phyloP scores from a whole-genome alignment of 2,113 vertebrate species.

The Lasiurus borealis region DNA sequence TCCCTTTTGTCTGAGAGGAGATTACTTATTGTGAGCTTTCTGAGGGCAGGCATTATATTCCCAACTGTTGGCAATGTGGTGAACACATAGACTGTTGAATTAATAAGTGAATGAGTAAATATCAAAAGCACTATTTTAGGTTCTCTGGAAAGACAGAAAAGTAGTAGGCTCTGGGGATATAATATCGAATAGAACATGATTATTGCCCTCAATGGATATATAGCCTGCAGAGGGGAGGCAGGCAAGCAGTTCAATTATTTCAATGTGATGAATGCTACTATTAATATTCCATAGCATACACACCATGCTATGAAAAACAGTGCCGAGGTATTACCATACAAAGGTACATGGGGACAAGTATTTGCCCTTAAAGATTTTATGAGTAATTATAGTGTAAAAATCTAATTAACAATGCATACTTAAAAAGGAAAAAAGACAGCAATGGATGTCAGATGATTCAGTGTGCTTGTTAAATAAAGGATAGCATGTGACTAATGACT shows the following conservation, averaged over 20 bases:
- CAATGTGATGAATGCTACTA: background rate
- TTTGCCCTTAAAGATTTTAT: slow-evolving; percentile 58
- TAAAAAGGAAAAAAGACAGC: slow-evolving; percentile 54
- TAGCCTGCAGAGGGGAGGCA: background rate
- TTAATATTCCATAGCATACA: background rate
- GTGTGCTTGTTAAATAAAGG: slow-evolving; percentile 60
- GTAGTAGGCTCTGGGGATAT: background rate
- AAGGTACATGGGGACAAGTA: background rate
- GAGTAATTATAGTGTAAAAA: slow-evolving; percentile 58
- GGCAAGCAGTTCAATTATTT: background rate
- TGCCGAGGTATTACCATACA: background rate
- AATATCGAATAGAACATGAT: background rate
- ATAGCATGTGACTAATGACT: slow-evolving; percentile 9
- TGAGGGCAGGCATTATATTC: background rate
- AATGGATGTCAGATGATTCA: slow-evolving; percentile 22
- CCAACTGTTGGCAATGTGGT: background rate
- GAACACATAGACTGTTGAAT: background rate
- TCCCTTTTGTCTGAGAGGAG: background rate
- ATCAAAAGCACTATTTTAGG: background rate
- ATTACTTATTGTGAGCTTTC: background rate
- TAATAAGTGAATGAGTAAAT: background rate
- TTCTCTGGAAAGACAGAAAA: background rate
- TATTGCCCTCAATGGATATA: background rate
- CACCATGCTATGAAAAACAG: background rate
- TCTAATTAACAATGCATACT: slow-evolving; percentile 67